phyloP scores from a whole-genome alignment of 2,113 vertebrate species.

The Loxodonta africana region DNA sequence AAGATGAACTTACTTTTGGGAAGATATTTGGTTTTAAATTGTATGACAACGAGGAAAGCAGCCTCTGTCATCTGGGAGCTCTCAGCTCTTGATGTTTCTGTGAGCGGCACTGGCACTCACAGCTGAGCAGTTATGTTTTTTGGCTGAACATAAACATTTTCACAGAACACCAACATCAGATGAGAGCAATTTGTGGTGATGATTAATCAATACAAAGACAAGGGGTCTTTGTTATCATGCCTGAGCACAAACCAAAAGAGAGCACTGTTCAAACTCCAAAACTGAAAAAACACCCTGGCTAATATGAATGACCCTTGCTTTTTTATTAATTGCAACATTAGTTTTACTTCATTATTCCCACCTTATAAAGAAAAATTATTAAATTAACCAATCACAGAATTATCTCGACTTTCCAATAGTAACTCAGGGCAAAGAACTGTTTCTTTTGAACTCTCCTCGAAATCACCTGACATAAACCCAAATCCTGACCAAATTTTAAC shows the following conservation, averaged over 20 bases:
- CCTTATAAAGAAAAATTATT: neutral
- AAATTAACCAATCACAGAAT: neutral
- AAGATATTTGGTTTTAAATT: conserved; percentile 37
- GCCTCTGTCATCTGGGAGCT: neutral
- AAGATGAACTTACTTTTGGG: neutral
- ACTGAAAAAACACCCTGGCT: neutral
- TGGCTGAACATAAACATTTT: neutral
- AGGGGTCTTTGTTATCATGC: neutral
- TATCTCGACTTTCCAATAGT: neutral
- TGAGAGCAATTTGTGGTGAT: neutral
- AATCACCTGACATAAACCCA: neutral
- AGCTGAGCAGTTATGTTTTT: neutral
- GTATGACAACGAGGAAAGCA: neutral
- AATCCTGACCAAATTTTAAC: neutral
- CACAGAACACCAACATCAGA: neutral
- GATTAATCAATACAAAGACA: neutral
- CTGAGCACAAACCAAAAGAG: neutral
- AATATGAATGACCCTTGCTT: neutral
- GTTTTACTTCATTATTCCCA: neutral
- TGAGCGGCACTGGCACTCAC: neutral
- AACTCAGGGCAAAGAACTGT: neutral
- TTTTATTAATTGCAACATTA: neutral
- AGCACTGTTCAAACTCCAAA: neutral
- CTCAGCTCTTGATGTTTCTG: neutral
- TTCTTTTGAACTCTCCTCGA: neutral